Evolutionary conservation across 2,797 vertebrate genomes (phyloP), one percentile per base, ranked within the genome.

Genomic region (Crax fasciolata): DNA sequence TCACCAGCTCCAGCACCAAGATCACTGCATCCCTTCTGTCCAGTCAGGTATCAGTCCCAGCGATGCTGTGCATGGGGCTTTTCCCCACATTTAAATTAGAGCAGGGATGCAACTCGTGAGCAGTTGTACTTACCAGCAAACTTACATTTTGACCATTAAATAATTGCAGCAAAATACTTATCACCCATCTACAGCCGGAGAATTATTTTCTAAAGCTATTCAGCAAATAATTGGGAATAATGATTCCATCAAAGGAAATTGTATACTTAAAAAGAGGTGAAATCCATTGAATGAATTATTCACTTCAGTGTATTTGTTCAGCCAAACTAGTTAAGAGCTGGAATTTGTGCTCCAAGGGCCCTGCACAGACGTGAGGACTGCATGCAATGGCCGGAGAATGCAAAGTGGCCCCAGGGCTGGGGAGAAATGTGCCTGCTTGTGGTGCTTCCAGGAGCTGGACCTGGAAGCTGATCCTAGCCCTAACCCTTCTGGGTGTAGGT

Each of bases 201-300:
- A 83, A 41, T 27, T 75, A 70, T 82, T 89, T 86, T 66, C 68
- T 77, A 5, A 55, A 75, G 52, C 59, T 58, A 58, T 58, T 76
- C 58, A 89, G 49, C 27, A 75, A 93, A 76, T 82, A 91, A 78
- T 35, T 67, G 49, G 57, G 59, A 79, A 83, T 72, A 76, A 62
- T 49, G 54, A 76, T 63, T 63, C 54, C 43, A 54, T 62, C 43
- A 32, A 55, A 83, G 49, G 44, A 25, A 75, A 75, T 3, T 44
- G 41, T 49, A 11, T 5, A 20, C 23, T 62, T 43, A 27, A 62
- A 77, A 73, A 39, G 38, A 61, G 27, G 57, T 55, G 38, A 71
- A 57, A 82, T 62, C 65, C 84, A 27, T 38, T 24, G 48, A 48
- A 71, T 65, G 58, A 65, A 52, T 90, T 85, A 74, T 20, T 78